Evolutionary conservation across 23 tunicate species (phyloP).

Genomic region (Styela clava): DNA sequence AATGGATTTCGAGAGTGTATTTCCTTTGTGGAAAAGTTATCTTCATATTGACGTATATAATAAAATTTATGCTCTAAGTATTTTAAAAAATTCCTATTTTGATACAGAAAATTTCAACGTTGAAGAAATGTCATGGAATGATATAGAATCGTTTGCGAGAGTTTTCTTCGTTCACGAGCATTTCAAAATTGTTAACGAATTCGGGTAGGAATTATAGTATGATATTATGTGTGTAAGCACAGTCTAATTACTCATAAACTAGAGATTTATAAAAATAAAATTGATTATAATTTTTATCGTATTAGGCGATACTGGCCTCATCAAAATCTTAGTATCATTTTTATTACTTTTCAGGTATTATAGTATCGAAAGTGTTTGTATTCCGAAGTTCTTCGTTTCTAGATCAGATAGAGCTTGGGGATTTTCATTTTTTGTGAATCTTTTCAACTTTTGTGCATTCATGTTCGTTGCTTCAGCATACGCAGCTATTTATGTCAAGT

Average conservation of each 20-base stretch:
- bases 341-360: slow-evolving; percentile 56
- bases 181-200: neutral
- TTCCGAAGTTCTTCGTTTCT: slow-evolving; percentile 61
- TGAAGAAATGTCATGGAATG: neutral
- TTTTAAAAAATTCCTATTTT: too few species aligned
- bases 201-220: too few species aligned
- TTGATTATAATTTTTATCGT: too few species aligned
- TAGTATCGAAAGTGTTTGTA: slow-evolving; percentile 74
- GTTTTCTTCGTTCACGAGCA: neutral
- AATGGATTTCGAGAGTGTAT: too few species aligned
- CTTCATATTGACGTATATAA: too few species aligned
- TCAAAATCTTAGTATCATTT: too few species aligned
- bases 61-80: too few species aligned
- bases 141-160: neutral
- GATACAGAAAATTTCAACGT: neutral
- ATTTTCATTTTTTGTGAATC: slow-evolving; percentile 43
- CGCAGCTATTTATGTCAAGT: slow-evolving; percentile 27
- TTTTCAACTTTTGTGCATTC: slow-evolving; percentile 66
- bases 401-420: slow-evolving; percentile 50
- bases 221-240: too few species aligned
- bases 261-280: too few species aligned
- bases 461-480: slow-evolving; percentile 50
- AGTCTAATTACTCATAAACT: too few species aligned
- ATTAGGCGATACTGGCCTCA: too few species aligned
- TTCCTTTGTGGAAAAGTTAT: too few species aligned